A percentile compares a stretch with the other conserved stretches of the same genome.
Conservation (phyloP, 2,113 vertebrate species). For the Nibea coibor region DNA sequence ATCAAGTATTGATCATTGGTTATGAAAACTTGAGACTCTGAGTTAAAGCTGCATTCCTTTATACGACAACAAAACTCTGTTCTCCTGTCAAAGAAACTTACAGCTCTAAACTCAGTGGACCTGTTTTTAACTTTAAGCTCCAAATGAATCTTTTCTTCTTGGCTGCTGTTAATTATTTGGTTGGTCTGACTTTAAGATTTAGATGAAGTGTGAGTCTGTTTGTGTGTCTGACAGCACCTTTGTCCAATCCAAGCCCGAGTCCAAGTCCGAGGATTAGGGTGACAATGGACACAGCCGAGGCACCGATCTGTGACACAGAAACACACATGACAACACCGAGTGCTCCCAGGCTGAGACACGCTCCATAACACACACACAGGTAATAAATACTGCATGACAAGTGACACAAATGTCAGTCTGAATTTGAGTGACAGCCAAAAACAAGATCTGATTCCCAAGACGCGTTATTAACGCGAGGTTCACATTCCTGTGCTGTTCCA, state of each 20-base stretch:
- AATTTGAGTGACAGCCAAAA: no score
- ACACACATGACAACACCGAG: neutral
- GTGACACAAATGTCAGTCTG: neutral
- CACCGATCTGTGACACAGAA: slow-evolving; percentile 61
- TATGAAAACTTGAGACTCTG: no score
- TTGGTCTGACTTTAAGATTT: no score
- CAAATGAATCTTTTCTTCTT: no score
- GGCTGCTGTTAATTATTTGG: no score
- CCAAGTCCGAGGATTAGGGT: slow-evolving; percentile 78
- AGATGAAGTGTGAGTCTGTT: no score
- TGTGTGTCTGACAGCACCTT: slow-evolving; percentile 42
- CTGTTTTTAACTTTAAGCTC: no score
- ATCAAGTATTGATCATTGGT: no score
- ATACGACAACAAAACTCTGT: no score
- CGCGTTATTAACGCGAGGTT: neutral
- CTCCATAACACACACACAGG: neutral
- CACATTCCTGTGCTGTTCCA: neutral
- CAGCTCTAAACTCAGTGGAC: no score
- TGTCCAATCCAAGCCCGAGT: slow-evolving; percentile 76
- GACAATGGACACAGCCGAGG: slow-evolving; percentile 66
- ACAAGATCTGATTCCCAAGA: neutral
- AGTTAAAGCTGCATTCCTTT: no score
- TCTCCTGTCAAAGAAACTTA: no score
- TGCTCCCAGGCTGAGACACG: neutral
- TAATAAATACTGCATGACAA: neutral